A percentile compares a stretch with the other conserved stretches of the same genome.
Evolutionary conservation across 2,888 invertebrate genomes (phyloP).

Genomic region (Podabrus alpinus): DNA sequence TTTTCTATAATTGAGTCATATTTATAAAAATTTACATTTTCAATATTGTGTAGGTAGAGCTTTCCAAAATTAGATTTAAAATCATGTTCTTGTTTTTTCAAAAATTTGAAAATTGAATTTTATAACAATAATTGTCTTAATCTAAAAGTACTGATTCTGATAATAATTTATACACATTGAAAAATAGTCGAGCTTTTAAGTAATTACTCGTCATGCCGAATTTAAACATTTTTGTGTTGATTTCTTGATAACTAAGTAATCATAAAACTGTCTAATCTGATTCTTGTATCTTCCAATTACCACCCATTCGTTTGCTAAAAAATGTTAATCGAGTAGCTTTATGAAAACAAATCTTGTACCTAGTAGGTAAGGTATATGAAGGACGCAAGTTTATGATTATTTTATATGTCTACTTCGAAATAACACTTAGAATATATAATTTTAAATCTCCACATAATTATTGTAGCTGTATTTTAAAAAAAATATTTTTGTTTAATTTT

Average conservation of each 20-base stretch:
- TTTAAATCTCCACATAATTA: not conserved
- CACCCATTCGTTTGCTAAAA: not conserved
- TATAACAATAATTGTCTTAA: not conserved
- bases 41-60: not conserved
- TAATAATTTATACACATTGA: not conserved
- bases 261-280: not conserved
- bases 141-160: no score
- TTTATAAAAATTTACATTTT: not conserved
- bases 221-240: not conserved
- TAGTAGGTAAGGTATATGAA: not conserved
- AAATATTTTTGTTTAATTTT: not conserved
- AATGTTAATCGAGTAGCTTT: not conserved
- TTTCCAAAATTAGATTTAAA: no score
- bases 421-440: not conserved
- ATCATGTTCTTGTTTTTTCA: not conserved
- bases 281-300: not conserved
- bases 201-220: no score
- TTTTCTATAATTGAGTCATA: not conserved
- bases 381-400: not conserved
- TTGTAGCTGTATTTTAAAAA: not conserved
- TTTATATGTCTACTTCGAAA: not conserved
- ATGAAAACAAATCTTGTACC: not conserved
- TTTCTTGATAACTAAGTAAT: not conserved
- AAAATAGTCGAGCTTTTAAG: not conserved
- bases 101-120: not conserved